Evolutionary conservation across 2,888 invertebrate species (phyloP), one percentile per base, ranked within the genome.

Genomic region (Temnothorax rugatulus): DNA sequence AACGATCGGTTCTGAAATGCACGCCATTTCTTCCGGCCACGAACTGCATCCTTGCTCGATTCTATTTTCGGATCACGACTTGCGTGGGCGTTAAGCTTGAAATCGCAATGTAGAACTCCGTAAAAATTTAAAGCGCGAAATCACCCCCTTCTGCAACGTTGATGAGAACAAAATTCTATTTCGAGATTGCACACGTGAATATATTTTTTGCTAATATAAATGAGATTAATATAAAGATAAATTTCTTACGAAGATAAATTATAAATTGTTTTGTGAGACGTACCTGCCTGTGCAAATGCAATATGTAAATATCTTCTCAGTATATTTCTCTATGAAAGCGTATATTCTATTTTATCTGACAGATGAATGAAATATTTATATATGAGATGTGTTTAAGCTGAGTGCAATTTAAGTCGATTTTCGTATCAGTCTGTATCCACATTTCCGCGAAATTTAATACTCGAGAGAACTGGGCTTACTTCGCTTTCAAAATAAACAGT

Each of bases 401-500:
- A 71, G 13, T 57, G 54, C 71, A 59, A 71, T 79, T 47, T 59
- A 79, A 59, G 59, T 79, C 3, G 18, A 59, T 59, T 77, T 69
- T 75, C 63, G 34, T 44, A 59, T 75, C 25, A 9, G 8, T 44
- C 34, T 79, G 21, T 41, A 47, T 79, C 18, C 69, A 57, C 13
- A 59, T 79, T 71, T 79, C 29, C 41, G 9, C 29, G 69, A 77
- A 69, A 77, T 77, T 69, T 69, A 77, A 77, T 57, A 69, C n/a
- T 57, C 59, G 21, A 21, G 44, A 71, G 34, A 59, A 34, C 4
- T 7, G 77, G 44, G 4, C 57, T 59, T 69, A 47, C 69, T 69
- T 15, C 21, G 57, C 44, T 59, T 79, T 79, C 79, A 59, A 71
- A 79, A 79, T 79, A 59, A 71, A 79, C 47, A 71, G 44, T 59